These are phyloP conservation scores for Papilio gigon DNA, from an alignment of 2,888 invertebrate species.

Conservation along the genomic window DNA sequence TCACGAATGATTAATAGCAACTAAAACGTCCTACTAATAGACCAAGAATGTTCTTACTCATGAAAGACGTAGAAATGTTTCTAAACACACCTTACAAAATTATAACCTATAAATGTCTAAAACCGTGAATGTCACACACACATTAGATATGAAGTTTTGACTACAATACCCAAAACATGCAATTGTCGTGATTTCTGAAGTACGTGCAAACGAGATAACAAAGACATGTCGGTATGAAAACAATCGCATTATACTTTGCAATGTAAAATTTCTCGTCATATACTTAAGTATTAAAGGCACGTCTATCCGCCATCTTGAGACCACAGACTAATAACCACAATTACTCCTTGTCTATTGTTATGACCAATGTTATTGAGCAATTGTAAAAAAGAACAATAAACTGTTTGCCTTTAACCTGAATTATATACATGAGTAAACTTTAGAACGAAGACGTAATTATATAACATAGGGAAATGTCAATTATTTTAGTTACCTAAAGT, in stretches of 20 bases:
- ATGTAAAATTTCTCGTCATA: constrained; percentile 27
- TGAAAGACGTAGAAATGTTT: not conserved
- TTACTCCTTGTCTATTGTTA: constrained; percentile 27
- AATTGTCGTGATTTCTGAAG: constrained; percentile 12
- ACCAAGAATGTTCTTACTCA: not conserved
- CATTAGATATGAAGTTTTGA: not conserved
- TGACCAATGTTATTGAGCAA: constrained; percentile 24
- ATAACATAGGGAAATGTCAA: not conserved
- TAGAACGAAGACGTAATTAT: not conserved
- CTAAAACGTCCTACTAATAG: not conserved
- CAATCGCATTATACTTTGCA: constrained; percentile 17
- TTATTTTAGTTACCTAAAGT: too few relatives aligned
- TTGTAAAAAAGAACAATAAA: constrained; percentile 15
- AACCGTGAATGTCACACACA: not conserved
- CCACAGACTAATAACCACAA: constrained; percentile 19
- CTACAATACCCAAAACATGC: constrained; percentile 6
- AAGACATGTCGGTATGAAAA: constrained; percentile 18
- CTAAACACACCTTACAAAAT: not conserved
- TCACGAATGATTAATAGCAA: not conserved
- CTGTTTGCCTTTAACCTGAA: not conserved
- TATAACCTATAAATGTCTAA: not conserved
- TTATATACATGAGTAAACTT: not conserved
- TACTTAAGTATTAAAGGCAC: constrained; percentile 13
- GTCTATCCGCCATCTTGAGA: constrained; percentile 28
- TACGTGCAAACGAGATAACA: constrained; percentile 10